Conservation (phyloP, 2,113 vertebrate genomes). For the Strigops habroptila region DNA sequence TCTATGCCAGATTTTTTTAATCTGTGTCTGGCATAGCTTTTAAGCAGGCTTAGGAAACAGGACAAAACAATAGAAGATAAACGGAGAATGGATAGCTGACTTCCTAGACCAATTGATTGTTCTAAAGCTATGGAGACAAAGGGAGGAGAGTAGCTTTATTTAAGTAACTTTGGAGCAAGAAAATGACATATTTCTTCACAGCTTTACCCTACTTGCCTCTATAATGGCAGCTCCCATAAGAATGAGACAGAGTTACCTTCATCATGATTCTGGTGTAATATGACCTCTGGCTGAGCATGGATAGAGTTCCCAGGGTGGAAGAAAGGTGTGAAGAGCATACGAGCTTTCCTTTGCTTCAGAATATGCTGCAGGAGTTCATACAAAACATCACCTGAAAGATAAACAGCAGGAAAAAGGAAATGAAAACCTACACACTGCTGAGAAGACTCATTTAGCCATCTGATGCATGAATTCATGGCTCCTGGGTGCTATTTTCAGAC, state of each 20-base stretch:
- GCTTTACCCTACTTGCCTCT: not conserved
- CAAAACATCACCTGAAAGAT: slow-evolving; percentile 89
- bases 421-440: not conserved
- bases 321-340: slow-evolving; percentile 83
- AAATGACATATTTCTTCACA: not conserved
- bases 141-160: not conserved
- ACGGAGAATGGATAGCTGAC: not conserved
- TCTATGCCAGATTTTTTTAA: not conserved
- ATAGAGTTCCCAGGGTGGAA: slow-evolving; percentile 93
- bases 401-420: slow-evolving; percentile 36
- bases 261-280: slow-evolving; percentile 87
- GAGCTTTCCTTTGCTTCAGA: slow-evolving; percentile 93
- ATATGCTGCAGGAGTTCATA: slow-evolving; percentile 98
- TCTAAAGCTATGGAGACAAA: not conserved
- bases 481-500: not conserved
- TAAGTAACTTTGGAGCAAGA: not conserved
- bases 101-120: not conserved
- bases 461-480: not conserved
- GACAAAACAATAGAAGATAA: not conserved
- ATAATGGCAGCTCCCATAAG: not conserved
- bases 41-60: not conserved
- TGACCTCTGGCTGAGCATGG: slow-evolving; percentile 81
- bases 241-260: slow-evolving; percentile 81
- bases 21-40: not conserved
- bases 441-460: slow-evolving; percentile 5